Evolutionary conservation across 2,113 vertebrate species (phyloP), one percentile per base, ranked within the genome.

Genomic region (Solea solea): DNA sequence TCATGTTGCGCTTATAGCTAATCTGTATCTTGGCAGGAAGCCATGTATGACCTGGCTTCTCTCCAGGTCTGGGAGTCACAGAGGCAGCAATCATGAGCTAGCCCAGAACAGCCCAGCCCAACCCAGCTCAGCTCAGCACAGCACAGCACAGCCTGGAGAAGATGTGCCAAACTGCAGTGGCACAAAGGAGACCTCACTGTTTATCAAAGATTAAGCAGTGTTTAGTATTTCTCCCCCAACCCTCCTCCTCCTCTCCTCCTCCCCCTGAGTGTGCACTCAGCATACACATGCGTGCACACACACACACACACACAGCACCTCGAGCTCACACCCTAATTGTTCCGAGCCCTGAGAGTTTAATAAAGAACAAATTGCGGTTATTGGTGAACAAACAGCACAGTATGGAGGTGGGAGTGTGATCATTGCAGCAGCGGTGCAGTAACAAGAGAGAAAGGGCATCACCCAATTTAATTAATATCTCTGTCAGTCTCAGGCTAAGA

Each of bases 121-220:
- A 55, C 64, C 2, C 59, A 63, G 61, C 64, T 4, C 76, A 3
- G 28, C 70, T 45, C 76, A 48, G 69, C 80, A 15, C 64, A 62
- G 60, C 63, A 7, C 72, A 1, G 42, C 65, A 39, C 74, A 34
- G 74, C 80, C 63, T 34, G 74, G 63, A 71, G 70, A 74, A 81
- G 67, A 78, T 69, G 78, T 74, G 86, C 72, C 67, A 83, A 89
- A 83, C 79, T 82, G 86, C 85, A 79, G 68, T 60, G 1, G 83
- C 74, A 88, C 80, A 79, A 83, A 80, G 61, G 76, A 79, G 80
- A 84, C 84, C 77, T 81, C 81, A 64, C 82, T 87, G 89, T 89
- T 92, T 91, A 89, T 91, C 84, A 80, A 90, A 91, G 88, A 91
- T 90, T 90, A 92, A 84, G 81, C 75, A 76, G 76, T 67, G 83